Base-by-base conservation (phyloP, 2,113 vertebrate genomes). In the Cercocebus atys region DNA sequence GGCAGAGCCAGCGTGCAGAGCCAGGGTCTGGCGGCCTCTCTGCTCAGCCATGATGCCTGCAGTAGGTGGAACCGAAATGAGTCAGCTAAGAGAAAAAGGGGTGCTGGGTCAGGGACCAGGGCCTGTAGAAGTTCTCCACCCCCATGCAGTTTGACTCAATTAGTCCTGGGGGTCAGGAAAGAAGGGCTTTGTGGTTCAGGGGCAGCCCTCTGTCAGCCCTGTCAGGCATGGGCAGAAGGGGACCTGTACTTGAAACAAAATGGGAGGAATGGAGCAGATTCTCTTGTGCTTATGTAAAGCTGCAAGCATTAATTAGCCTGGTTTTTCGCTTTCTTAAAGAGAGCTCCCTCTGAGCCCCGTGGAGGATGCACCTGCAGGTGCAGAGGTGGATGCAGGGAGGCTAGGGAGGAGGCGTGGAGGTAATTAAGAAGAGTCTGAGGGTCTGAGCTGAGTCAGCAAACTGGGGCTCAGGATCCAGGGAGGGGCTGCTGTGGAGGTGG, bases 61-160 rank as follows among this genome's bases (percentile, higher is more conserved):
- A 6, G 22, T 3, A 13, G 57, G 57, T 2, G 45, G 57, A 25
- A 23, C 18, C 32, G n/a, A 55, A 50, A 25, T 47, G 66, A 66
- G 43, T 72, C 50, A 40, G 9, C 45, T 35, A 2, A 5, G 27
- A 6, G 23, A 6, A 43, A 16, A 35, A 16, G 9, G 59, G 27
- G 61, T 64, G 0, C 30, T 35, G 6, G 8, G 5, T 12, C 23
- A 13, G 17, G 90, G 45, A 23, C 45, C 35, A 27, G 73, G 81
- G 82, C 6, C 66, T 40, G 6, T 5, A 11, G 68, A 90, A 88
- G 35, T 64, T 64, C 61, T 64, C 61, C 61, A 64, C 2, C 23
- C 20, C 52, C 16, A 0, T 0, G 0, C 14, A 18, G 38, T 89
- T 22, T 14, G 23, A 61, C 55, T 75, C 50, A 9, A 1, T 82